Evolutionary conservation across 1,140 invertebrate genomes (phyloP).

Genomic region (Neodiprion pinetum): DNA sequence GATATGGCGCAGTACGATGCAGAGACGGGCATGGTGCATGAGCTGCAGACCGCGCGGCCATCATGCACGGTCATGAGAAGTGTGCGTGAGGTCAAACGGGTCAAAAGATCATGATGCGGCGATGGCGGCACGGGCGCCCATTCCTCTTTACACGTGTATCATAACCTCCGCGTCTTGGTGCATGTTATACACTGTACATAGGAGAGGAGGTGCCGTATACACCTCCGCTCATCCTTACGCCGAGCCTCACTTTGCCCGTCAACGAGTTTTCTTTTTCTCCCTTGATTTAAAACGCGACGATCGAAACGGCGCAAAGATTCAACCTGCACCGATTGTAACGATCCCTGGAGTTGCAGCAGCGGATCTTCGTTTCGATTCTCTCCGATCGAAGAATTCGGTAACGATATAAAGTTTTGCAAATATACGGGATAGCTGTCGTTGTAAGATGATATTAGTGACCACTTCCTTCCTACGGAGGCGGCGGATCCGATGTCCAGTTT

Average conservation of each 20-base stretch:
- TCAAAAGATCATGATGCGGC: conserved; percentile 58
- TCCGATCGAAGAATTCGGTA: background rate
- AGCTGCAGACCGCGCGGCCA: conserved; percentile 22
- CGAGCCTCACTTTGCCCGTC: conserved; percentile 31
- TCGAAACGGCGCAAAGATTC: background rate
- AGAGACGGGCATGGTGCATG: conserved; percentile 9
- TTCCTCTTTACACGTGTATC: conserved; percentile 23
- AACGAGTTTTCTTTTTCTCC: conserved; percentile 29
- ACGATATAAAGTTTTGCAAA: conserved; percentile 11
- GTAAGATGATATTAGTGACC: conserved; percentile 59
- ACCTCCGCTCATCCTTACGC: conserved; percentile 29
- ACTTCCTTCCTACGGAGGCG: conserved; percentile 57
- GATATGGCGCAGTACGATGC: conserved; percentile 23
- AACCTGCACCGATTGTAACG: background rate
- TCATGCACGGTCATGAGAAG: conserved; percentile 35
- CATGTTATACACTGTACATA: too few species aligned
- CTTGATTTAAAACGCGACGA: conserved; percentile 17
- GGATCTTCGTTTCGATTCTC: too few species aligned
- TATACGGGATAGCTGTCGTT: conserved; percentile 18
- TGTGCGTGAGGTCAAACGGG: conserved; percentile 57
- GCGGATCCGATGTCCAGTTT: conserved; percentile 61
- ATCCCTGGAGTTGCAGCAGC: background rate
- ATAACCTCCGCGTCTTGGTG: too few species aligned
- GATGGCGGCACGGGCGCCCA: conserved; percentile 33
- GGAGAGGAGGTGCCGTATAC: too few species aligned